Percentiles rank a stretch among this genome's conserved stretches.
Evolutionary conservation across 2,888 invertebrate genomes (phyloP).

Genomic region (Tupiocoris notatus): DNA sequence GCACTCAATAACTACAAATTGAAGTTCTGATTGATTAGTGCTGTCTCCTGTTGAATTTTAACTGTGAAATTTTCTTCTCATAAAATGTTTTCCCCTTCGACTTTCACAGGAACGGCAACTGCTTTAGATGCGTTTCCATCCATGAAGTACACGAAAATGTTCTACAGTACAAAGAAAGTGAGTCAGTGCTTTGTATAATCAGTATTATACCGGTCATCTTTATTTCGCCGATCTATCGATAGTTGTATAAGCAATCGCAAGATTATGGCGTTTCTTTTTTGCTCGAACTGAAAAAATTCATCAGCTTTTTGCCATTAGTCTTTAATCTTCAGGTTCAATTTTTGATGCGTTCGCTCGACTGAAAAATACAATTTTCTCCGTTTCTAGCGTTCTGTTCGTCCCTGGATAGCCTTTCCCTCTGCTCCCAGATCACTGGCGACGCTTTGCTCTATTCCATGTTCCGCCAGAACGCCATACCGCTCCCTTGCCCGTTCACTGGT

Average conservation of each 20-base stretch:
- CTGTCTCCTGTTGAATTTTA: too few relatives aligned
- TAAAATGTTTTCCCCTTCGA: not conserved
- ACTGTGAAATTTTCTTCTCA: too few relatives aligned
- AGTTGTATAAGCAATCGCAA: too few relatives aligned
- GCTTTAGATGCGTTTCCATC: constrained; percentile 92
- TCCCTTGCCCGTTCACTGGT: constrained; percentile 83
- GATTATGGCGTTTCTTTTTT: too few relatives aligned
- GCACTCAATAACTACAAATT: too few relatives aligned
- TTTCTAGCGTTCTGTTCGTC: constrained; percentile 68
- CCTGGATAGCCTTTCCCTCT: constrained; percentile 73
- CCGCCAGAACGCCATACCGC: constrained; percentile 80
- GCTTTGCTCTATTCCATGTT: constrained; percentile 87
- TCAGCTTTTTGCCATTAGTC: not conserved
- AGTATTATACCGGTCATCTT: too few relatives aligned
- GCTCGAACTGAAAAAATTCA: too few relatives aligned
- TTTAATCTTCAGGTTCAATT: not conserved
- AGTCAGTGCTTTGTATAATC: too few relatives aligned
- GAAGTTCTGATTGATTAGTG: too few relatives aligned
- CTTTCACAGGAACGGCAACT: constrained; percentile 73
- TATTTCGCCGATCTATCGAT: too few relatives aligned
- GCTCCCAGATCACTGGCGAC: constrained; percentile 85
- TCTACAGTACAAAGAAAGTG: constrained; percentile 95
- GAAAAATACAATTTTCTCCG: too few relatives aligned
- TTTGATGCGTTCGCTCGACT: constrained; percentile 3
- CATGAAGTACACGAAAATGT: constrained; percentile 93